Evolutionary conservation across 2,797 vertebrate genomes (phyloP).

Genomic region (Ptychobarbus kaznakovi): DNA sequence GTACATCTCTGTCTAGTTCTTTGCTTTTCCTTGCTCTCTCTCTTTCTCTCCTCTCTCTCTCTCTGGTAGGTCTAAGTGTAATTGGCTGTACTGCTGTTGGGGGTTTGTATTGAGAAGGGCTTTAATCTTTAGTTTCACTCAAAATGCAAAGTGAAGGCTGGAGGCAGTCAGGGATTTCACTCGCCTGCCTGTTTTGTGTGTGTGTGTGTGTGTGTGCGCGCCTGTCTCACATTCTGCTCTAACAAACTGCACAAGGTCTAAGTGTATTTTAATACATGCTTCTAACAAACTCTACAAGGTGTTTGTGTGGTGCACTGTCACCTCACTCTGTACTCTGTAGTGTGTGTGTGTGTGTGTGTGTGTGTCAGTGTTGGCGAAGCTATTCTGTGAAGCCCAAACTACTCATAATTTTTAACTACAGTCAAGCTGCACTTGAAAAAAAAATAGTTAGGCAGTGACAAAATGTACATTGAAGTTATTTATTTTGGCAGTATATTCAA

Average conservation of each 20-base stretch:
- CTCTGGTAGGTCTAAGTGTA: constrained; percentile 67
- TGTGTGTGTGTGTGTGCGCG: constrained; percentile 12
- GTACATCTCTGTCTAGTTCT: constrained; percentile 7
- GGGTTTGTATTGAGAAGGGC: constrained; percentile 69
- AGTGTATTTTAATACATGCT: constrained; percentile 47
- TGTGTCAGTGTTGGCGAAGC: not conserved
- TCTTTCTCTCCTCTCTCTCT: constrained; percentile 14
- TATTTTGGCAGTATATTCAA: not conserved
- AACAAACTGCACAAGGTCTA: constrained; percentile 50
- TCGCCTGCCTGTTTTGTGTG: constrained; percentile 39
- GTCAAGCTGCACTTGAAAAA: not conserved
- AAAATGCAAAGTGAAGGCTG: constrained; percentile 74
- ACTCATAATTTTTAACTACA: not conserved
- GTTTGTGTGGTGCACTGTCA: not conserved
- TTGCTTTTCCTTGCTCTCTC: constrained; percentile 33
- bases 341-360: not conserved
- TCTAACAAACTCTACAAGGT: constrained; percentile 25
- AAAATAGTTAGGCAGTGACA: not conserved
- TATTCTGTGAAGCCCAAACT: not conserved
- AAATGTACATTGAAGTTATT: not conserved
- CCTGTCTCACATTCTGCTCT: constrained; percentile 39
- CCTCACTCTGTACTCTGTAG: not conserved
- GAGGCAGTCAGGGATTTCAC: constrained; percentile 67
- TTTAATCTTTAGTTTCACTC: constrained; percentile 81
- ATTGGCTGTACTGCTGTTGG: constrained; percentile 74